Conservation (phyloP, 2,797 vertebrate species). For the Acanthornis magna region DNA sequence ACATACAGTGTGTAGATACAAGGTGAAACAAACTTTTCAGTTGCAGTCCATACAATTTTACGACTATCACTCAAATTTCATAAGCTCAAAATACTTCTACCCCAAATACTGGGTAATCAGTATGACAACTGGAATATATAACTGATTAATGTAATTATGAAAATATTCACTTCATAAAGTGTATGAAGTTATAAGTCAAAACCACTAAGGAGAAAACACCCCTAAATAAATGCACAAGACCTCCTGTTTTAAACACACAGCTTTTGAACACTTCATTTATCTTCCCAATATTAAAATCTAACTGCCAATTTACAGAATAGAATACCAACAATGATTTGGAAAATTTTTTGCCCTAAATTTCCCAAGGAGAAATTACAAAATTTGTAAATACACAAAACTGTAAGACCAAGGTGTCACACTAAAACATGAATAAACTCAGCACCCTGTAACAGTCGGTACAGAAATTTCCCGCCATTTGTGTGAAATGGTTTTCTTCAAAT, state of each 20-base stretch:
- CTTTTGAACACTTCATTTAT: neutral
- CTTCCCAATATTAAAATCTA: neutral
- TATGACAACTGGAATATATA: neutral
- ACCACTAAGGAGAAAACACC: neutral
- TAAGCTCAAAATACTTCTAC: neutral
- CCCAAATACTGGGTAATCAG: neutral
- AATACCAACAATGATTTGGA: neutral
- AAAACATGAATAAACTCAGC: neutral
- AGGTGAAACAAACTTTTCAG: neutral
- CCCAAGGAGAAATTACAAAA: neutral
- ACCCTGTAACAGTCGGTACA: rapidly evolving
- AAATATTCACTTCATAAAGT: neutral
- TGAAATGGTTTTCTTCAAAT: neutral
- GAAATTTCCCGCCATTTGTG: neutral
- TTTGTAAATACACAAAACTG: neutral
- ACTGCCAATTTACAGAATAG: neutral
- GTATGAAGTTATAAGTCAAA: neutral
- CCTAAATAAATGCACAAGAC: neutral
- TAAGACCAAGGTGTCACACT: neutral
- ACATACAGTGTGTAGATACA: neutral
- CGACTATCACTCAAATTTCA: neutral
- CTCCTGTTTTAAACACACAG: neutral
- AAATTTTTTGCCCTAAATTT: neutral
- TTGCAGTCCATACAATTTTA: neutral
- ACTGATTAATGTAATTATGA: neutral